Conservation (phyloP, 2,113 vertebrate genomes). For the Muntiacus muntjak region DNA sequence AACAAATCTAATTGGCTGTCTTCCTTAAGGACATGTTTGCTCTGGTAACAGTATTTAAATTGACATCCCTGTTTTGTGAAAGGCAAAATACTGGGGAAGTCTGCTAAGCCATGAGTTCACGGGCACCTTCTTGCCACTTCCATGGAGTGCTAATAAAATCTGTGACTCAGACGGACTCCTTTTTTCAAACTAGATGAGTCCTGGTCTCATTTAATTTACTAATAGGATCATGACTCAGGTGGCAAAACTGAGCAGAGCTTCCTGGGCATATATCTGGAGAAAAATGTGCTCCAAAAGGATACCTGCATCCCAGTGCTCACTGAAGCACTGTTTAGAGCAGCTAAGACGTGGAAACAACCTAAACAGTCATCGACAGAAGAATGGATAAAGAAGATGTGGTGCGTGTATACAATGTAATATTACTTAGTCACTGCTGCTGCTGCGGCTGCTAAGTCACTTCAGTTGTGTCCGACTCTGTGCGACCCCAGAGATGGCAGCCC, state of each 20-base stretch:
- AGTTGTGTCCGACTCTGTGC: too few relatives aligned
- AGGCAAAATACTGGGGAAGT: neutral
- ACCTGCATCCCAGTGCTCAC: neutral
- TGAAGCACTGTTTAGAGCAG: neutral
- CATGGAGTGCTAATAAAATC: neutral
- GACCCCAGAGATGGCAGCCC: too few relatives aligned
- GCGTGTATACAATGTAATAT: neutral
- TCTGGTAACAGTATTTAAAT: neutral
- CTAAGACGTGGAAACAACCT: neutral
- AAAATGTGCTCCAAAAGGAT: neutral
- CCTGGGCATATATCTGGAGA: neutral
- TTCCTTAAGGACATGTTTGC: neutral
- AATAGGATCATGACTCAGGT: neutral
- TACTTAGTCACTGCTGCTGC: neutral
- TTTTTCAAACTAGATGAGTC: neutral
- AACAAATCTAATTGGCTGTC: neutral
- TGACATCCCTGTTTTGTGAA: neutral
- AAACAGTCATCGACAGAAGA: neutral
- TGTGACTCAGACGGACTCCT: neutral
- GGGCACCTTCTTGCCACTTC: neutral
- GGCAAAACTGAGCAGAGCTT: neutral
- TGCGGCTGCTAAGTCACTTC: too few relatives aligned
- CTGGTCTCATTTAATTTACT: neutral
- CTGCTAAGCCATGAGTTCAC: neutral
- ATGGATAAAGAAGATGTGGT: neutral